phyloP scores from a whole-genome alignment of 2,113 vertebrate species.

The Merops nubicus region DNA sequence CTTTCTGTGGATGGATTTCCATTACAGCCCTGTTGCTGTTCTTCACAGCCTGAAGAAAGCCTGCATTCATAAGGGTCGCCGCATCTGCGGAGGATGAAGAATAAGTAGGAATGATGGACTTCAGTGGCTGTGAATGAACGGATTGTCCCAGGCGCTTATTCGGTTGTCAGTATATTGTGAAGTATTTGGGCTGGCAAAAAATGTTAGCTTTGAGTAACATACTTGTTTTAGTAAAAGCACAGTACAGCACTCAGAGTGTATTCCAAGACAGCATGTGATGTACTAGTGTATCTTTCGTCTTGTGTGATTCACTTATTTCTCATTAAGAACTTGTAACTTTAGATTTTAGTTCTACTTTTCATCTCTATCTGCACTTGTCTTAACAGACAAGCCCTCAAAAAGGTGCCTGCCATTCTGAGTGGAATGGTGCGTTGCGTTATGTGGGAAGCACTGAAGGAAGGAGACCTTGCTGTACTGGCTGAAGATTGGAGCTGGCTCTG shows the following conservation, averaged over 20 bases:
- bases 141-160: conserved; percentile 1
- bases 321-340: background rate
- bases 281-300: background rate
- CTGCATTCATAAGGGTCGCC: conserved; percentile 58
- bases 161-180: conserved; percentile 22
- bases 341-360: background rate
- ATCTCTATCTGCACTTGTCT: background rate
- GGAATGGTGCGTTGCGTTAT: background rate
- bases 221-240: background rate
- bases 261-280: background rate
- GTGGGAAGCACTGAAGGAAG: background rate
- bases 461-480: background rate
- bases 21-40: background rate
- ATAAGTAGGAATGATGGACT: conserved; percentile 64
- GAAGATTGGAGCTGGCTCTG: background rate
- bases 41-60: conserved; percentile 52
- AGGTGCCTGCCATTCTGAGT: background rate
- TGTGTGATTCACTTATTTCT: background rate
- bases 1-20: conserved; percentile 32
- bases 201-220: background rate
- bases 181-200: conserved; percentile 49
- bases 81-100: conserved; percentile 64
- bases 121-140: background rate
- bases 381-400: background rate
- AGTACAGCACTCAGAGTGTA: background rate